These are phyloP conservation scores for Hyalella azteca DNA, from an alignment of 2,888 invertebrate species.

Conservation along the genomic window DNA sequence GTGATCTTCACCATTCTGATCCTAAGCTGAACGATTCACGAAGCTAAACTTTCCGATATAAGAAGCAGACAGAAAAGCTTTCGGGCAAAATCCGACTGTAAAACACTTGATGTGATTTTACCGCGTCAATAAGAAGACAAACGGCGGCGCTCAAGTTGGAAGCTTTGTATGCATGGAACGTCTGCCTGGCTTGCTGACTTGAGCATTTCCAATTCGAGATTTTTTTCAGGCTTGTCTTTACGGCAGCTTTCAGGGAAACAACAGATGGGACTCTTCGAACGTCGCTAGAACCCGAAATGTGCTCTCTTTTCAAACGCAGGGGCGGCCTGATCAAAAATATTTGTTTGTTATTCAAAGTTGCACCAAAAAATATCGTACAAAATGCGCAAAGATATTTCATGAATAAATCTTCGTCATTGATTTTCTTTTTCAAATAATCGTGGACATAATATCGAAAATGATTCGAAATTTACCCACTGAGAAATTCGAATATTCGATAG, in stretches of 20 bases:
- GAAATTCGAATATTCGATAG: too few relatives aligned
- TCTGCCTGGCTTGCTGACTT: slow-evolving; percentile 24
- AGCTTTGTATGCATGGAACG: slow-evolving; percentile 29
- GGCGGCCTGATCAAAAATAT: too few relatives aligned
- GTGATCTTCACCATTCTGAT: too few relatives aligned
- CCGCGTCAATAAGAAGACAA: slow-evolving; percentile 28
- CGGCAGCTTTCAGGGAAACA: slow-evolving; percentile 19
- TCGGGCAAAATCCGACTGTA: not conserved
- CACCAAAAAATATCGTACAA: too few relatives aligned
- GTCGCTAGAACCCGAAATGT: not conserved
- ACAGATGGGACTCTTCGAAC: slow-evolving; percentile 4
- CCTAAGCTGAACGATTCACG: too few relatives aligned
- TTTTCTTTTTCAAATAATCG: too few relatives aligned
- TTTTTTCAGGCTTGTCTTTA: slow-evolving; percentile 16
- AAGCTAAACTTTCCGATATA: not conserved
- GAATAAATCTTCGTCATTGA: too few relatives aligned
- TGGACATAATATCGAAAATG: too few relatives aligned
- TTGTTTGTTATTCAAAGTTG: too few relatives aligned
- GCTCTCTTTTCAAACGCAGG: too few relatives aligned
- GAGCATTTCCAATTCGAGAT: slow-evolving; percentile 26
- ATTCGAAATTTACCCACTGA: too few relatives aligned
- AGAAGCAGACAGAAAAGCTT: not conserved
- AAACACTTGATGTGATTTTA: slow-evolving; percentile 32
- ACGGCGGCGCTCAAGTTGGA: slow-evolving; percentile 1
- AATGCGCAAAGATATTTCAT: too few relatives aligned